phyloP scores from a whole-genome alignment of 2,888 invertebrate genomes.

The Arctia plantaginis region DNA sequence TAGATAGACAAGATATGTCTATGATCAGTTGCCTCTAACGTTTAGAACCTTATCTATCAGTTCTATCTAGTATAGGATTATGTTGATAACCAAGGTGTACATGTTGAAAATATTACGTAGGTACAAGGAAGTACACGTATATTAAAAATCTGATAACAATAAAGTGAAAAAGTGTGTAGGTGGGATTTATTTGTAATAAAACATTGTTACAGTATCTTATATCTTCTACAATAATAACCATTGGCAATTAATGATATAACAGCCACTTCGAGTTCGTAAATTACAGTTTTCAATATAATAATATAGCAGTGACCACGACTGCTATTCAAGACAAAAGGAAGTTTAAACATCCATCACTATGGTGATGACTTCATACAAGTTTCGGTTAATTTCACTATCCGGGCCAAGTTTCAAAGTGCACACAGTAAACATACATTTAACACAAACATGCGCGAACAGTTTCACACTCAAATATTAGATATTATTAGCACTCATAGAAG shows the following conservation, averaged over 20 bases:
- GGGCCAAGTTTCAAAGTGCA: constrained; percentile 48
- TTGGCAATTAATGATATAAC: neutral
- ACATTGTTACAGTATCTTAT: neutral
- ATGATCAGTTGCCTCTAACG: constrained; percentile 24
- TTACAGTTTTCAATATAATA: constrained; percentile 1
- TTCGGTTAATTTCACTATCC: constrained; percentile 33
- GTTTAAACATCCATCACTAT: constrained; percentile 18
- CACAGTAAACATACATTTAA: constrained; percentile 42
- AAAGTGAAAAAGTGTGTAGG: neutral
- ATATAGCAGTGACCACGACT: neutral
- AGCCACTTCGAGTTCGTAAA: neutral
- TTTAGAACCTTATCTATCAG: constrained; percentile 6
- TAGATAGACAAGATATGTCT: constrained; percentile 28
- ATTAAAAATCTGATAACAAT: neutral
- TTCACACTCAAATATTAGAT: constrained; percentile 42
- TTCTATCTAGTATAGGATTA: neutral
- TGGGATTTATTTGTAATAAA: neutral
- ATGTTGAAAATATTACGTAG: neutral
- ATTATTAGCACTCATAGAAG: constrained; percentile 55
- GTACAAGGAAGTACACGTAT: neutral
- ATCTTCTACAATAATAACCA: neutral
- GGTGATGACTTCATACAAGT: constrained; percentile 52
- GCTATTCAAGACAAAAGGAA: neutral
- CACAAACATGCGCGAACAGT: constrained; percentile 30
- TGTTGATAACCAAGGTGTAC: neutral